These are phyloP conservation scores for Typhlomys cinereus DNA, from an alignment of 2,113 vertebrate genomes.

Conservation along the genomic window DNA sequence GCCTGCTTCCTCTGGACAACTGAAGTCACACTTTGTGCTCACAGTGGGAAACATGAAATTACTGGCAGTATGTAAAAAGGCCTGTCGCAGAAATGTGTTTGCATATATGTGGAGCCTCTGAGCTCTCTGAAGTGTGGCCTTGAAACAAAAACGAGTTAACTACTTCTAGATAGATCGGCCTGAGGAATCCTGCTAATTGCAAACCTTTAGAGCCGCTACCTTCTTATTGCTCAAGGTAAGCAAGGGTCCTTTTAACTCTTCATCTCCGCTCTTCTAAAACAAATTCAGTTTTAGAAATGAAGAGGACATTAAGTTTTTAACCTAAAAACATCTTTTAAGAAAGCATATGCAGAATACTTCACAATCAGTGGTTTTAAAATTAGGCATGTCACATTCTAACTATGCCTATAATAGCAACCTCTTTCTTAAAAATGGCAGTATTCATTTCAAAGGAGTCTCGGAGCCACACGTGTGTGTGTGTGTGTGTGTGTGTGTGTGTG, in stretches of 20 bases:
- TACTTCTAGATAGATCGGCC: slow-evolving; percentile 19
- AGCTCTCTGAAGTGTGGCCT: slow-evolving; percentile 40
- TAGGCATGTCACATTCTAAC: not conserved
- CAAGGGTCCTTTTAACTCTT: not conserved
- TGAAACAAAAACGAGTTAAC: not conserved
- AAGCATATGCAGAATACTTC: not conserved
- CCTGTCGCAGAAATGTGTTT: slow-evolving; percentile 23
- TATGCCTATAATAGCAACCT: not conserved
- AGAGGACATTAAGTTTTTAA: not conserved
- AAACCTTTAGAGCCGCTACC: not conserved
- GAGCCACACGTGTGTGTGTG: no score
- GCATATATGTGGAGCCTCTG: slow-evolving; percentile 2
- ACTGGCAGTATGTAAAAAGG: slow-evolving; percentile 47
- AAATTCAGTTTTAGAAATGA: not conserved
- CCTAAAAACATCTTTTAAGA: not conserved
- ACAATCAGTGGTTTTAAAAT: not conserved
- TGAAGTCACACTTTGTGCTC: not conserved
- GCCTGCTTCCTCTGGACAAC: slow-evolving; percentile 45
- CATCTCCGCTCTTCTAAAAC: not conserved
- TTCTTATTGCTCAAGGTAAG: not conserved
- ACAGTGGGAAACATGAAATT: slow-evolving; percentile 37
- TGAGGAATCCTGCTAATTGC: slow-evolving; percentile 29
- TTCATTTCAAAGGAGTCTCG: no score
- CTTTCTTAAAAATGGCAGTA: not conserved
- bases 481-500: no score